Conservation (phyloP, 2,797 vertebrate species). For the Hippoglossus hippoglossus region DNA sequence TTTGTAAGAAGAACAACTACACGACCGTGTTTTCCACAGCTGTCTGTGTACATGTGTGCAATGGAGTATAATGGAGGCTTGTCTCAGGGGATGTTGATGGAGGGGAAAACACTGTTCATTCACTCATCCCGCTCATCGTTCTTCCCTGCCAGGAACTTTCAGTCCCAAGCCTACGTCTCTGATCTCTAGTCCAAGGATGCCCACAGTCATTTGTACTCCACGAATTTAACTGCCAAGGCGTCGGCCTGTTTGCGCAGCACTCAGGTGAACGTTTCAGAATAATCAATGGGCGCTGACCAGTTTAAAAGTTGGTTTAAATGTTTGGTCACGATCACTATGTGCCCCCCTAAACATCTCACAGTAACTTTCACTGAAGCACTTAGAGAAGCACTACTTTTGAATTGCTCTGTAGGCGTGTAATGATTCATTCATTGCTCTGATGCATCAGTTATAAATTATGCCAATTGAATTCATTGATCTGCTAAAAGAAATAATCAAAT, state of each 20-base stretch:
- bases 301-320: constrained; percentile 15
- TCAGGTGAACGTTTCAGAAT: constrained; percentile 15
- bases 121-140: neutral
- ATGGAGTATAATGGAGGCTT: neutral
- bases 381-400: neutral
- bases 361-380: no score
- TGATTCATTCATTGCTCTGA: constrained; percentile 16
- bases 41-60: neutral
- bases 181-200: neutral
- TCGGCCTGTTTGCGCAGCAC: constrained; percentile 1
- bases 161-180: neutral
- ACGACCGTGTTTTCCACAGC: neutral
- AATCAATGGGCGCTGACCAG: neutral
- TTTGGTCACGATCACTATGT: no score
- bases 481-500: constrained; percentile 44
- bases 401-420: constrained; percentile 20
- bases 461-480: constrained; percentile 41
- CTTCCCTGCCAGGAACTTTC: neutral
- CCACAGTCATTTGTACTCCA: constrained; percentile 23
- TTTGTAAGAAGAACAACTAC: neutral
- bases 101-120: neutral
- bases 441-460: constrained; percentile 35
- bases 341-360: no score
- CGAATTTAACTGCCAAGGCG: constrained; percentile 8
- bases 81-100: neutral